Base-by-base conservation (phyloP, 2,888 invertebrate species). In the Trichogramma evanescens region DNA sequence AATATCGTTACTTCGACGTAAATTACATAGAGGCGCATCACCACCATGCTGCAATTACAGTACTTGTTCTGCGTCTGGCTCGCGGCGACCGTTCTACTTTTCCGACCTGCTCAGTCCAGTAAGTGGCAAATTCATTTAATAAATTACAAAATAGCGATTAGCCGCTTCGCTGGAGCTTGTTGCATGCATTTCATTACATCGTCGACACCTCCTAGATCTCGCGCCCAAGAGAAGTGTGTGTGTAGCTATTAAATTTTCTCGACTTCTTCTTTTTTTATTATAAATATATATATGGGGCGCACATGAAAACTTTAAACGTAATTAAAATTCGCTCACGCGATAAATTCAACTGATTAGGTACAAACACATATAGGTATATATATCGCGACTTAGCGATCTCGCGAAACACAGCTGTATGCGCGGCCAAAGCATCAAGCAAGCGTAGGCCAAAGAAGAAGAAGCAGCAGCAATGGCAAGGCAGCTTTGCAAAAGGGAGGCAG, bases 1-100 rank as follows among this genome's bases (percentile, higher is more conserved):
- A 26, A 26, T 26, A 26, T 26, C 26, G 26, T 26, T 26, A 26
- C 26, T 26, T 26, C 26, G 26, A 48, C 10, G 48, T 10, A 48
- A 48, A 48, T 13, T 48, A 48, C 10, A 13, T 4, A 5, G 10
- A 48, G 10, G 10, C 10, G 6, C 48, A 13, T 10, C 5, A n/a
- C 6, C 57, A 66, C 56, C 53, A 72, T 70, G 73, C 60, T 64
- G 66, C 62, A 58, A 45, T 39, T 10, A 9, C 48, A 60, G 40
- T 55, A 55, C 48, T 61, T 66, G 49, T 55, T 69, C 8, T 61
- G 60, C 58, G 59, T 66, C 39, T 26, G 26, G 2, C 61, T 72
- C 40, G 54, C 63, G 49, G 50, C 60, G 50, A 26, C 70, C 10
- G 50, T 26, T 2, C 26, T 60, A 45, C 53, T 65, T 2, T 50